phyloP scores from a whole-genome alignment of 2,888 invertebrate species.

The Acanthosepion lycidas region DNA sequence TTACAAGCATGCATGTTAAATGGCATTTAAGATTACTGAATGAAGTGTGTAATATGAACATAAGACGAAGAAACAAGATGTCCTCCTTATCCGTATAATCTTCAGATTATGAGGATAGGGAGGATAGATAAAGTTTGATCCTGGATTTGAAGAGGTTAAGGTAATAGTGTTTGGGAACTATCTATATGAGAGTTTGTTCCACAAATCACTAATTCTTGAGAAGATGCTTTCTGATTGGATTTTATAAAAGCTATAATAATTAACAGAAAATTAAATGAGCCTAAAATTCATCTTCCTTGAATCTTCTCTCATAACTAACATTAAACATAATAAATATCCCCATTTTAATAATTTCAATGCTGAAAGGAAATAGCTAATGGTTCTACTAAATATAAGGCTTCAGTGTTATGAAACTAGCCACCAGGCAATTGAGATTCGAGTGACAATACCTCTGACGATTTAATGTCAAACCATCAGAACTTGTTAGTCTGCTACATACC shows the following conservation, averaged over 20 bases:
- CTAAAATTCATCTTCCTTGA: background rate
- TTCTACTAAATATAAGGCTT: background rate
- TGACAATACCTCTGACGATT: background rate
- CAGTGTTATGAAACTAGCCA: background rate
- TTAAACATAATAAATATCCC: background rate
- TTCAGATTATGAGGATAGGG: too few species aligned
- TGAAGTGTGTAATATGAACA: too few species aligned
- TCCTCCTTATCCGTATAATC: too few species aligned
- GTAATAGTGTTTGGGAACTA: too few species aligned
- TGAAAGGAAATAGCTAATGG: background rate
- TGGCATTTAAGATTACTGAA: too few species aligned
- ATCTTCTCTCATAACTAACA: background rate
- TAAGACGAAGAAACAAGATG: too few species aligned
- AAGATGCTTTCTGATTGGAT: too few species aligned
- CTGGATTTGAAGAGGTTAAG: too few species aligned
- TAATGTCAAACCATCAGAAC: background rate
- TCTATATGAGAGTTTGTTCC: too few species aligned
- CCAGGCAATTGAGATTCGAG: background rate
- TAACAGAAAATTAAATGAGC: background rate
- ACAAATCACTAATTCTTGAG: too few species aligned
- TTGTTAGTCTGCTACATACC: background rate
- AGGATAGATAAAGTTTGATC: too few species aligned
- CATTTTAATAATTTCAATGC: background rate
- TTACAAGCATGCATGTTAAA: too few species aligned
- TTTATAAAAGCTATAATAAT: background rate